phyloP scores from a whole-genome alignment of 92 coral and sea anemone species.

The Desmophyllum pertusum region DNA sequence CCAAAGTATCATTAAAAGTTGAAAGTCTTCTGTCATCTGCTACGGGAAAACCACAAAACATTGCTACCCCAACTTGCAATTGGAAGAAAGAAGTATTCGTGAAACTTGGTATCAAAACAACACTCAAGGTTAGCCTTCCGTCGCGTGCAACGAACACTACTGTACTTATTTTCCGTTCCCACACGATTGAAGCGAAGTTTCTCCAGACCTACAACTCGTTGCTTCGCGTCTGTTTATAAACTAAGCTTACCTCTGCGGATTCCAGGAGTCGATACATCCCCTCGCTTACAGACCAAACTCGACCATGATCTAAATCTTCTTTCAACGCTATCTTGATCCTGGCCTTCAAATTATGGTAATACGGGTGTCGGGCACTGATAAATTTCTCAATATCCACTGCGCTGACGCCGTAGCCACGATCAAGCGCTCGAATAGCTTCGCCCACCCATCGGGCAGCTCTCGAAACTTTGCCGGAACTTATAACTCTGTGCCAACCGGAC shows the following conservation, averaged over 20 bases:
- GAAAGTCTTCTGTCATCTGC: not conserved
- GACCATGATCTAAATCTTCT: constrained; percentile 91
- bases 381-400: constrained; percentile 89
- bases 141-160: not conserved
- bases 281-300: constrained; percentile 89
- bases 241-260: constrained; percentile 79
- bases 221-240: not conserved
- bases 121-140: not conserved
- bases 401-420: constrained; percentile 91
- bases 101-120: not conserved
- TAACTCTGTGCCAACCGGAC: constrained; percentile 85
- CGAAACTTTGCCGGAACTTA: constrained; percentile 87
- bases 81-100: not conserved
- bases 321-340: constrained; percentile 90
- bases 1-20: not conserved
- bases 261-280: constrained; percentile 92
- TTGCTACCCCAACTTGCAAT: not conserved
- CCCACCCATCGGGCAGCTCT: constrained; percentile 96
- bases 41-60: not conserved
- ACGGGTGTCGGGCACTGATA: constrained; percentile 89
- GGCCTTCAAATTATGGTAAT: constrained; percentile 90
- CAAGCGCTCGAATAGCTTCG: constrained; percentile 96
- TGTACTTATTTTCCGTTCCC: not conserved
- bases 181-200: not conserved
- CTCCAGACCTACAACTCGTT: not conserved